These are phyloP conservation scores for Drosophila koepferae DNA, from an alignment of 2,888 invertebrate genomes.

Conservation along the genomic window DNA sequence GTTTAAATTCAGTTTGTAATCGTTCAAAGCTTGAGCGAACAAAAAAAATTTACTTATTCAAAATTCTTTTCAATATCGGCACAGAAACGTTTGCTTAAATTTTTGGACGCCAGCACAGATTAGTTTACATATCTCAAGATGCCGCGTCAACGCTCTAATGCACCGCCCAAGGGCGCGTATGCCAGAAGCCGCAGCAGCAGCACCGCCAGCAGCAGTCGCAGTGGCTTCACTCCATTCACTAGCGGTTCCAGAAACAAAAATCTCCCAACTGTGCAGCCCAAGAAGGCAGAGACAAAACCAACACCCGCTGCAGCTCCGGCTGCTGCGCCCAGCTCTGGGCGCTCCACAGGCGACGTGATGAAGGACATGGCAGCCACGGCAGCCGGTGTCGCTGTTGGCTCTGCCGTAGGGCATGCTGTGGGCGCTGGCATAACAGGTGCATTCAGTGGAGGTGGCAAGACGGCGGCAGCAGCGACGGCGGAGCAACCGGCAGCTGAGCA, in stretches of 20 bases:
- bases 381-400: constrained; percentile 70
- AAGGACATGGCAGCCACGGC: constrained; percentile 74
- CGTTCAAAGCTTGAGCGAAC: neutral
- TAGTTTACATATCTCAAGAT: constrained; percentile 33
- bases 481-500: constrained; percentile 12
- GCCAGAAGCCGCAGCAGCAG: constrained; percentile 16
- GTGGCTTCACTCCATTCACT: constrained; percentile 23
- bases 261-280: constrained; percentile 47
- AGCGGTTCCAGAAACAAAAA: constrained; percentile 24
- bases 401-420: constrained; percentile 71
- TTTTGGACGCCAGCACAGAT: constrained; percentile 9
- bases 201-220: constrained; percentile 19
- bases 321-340: constrained; percentile 34
- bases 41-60: constrained; percentile 15
- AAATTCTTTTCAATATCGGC: constrained; percentile 39
- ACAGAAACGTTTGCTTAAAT: constrained; percentile 20
- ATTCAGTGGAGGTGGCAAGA: constrained; percentile 54
- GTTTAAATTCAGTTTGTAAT: constrained; percentile 21
- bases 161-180: constrained; percentile 15
- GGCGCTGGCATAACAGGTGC: constrained; percentile 66
- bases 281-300: constrained; percentile 45
- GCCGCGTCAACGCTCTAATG: constrained; percentile 62
- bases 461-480: neutral
- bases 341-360: constrained; percentile 53
- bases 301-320: constrained; percentile 25